Conservation (phyloP, 2,797 vertebrate genomes). For the Hippoglossus hippoglossus region DNA sequence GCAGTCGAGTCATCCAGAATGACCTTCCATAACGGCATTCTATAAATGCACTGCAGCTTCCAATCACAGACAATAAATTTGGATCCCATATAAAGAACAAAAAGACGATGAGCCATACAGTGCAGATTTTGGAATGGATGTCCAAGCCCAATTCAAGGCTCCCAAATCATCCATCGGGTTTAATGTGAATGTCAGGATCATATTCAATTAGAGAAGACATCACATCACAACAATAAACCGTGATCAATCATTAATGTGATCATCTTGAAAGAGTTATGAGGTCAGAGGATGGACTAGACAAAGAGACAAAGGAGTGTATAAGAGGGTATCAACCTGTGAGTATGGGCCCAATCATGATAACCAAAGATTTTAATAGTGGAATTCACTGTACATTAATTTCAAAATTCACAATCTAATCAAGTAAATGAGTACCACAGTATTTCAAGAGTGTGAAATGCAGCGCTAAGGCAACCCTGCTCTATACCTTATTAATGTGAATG, state of each 20-base stretch:
- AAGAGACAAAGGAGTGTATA: slow-evolving; percentile 45
- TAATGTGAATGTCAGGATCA: slow-evolving; percentile 42
- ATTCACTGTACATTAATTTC: background rate
- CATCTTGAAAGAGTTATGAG: slow-evolving; percentile 58
- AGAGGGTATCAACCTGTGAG: slow-evolving; percentile 8
- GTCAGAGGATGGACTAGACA: slow-evolving; percentile 41
- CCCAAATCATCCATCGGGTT: slow-evolving; percentile 33
- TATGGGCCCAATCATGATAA: slow-evolving; percentile 21
- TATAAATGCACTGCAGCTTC: slow-evolving; percentile 63
- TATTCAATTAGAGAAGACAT: slow-evolving; percentile 35
- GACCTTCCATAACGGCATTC: slow-evolving; percentile 62
- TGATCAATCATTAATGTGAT: slow-evolving; percentile 64
- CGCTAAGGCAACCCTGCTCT: slow-evolving; percentile 14
- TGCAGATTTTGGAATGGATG: slow-evolving; percentile 23
- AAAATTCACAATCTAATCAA: slow-evolving; percentile 43
- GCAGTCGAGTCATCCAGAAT: slow-evolving; percentile 66
- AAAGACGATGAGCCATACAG: slow-evolving; percentile 48
- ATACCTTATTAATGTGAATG: slow-evolving; percentile 4
- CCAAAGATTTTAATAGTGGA: slow-evolving; percentile 12
- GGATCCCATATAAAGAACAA: slow-evolving; percentile 49
- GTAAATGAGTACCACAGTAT: slow-evolving; percentile 24
- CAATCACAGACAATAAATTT: slow-evolving; percentile 63
- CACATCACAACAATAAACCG: slow-evolving; percentile 31
- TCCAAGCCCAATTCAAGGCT: slow-evolving; percentile 33
- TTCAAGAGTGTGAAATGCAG: background rate